Conservation (phyloP, 1,140 invertebrate species). For the Macrosteles quadrilineatus region DNA sequence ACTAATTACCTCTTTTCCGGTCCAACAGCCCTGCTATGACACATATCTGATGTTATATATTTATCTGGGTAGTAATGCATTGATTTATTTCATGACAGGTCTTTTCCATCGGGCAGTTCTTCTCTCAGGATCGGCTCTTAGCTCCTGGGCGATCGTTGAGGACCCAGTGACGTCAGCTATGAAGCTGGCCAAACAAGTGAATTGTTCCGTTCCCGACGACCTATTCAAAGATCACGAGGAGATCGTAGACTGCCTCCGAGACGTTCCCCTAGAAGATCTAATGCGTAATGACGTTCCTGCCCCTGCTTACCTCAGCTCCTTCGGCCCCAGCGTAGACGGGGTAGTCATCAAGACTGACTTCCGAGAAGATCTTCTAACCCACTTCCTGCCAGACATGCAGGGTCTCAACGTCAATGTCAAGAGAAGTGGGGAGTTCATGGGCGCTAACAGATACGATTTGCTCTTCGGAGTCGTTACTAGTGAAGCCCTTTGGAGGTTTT, state of each 20-base stretch:
- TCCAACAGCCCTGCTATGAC: too few relatives aligned
- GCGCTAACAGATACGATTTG: slow-evolving; percentile 69
- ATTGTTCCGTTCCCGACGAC: slow-evolving; percentile 82
- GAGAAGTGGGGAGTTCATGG: slow-evolving; percentile 53
- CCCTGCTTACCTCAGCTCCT: slow-evolving; percentile 81
- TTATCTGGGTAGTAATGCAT: too few relatives aligned
- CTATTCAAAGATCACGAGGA: slow-evolving; percentile 74
- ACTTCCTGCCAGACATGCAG: slow-evolving; percentile 43
- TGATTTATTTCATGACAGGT: too few relatives aligned
- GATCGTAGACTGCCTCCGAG: slow-evolving; percentile 78
- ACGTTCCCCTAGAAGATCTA: slow-evolving; percentile 74
- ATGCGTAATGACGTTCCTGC: slow-evolving; percentile 76
- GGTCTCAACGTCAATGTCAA: slow-evolving; percentile 47
- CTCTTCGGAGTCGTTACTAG: slow-evolving; percentile 83
- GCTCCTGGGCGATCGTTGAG: slow-evolving; percentile 90
- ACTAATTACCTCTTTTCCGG: too few relatives aligned
- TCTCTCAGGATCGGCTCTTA: slow-evolving; percentile 88
- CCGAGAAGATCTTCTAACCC: slow-evolving; percentile 65
- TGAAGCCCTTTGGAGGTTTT: slow-evolving; percentile 80
- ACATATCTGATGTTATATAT: too few relatives aligned
- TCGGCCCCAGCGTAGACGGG: slow-evolving; percentile 83
- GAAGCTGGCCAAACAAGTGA: slow-evolving; percentile 79
- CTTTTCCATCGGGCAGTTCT: slow-evolving; percentile 83
- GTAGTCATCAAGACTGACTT: slow-evolving; percentile 82
- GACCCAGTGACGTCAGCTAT: slow-evolving; percentile 85